Base-by-base conservation (phyloP, 1,140 invertebrate species). In the Wiebesia pumilae region DNA sequence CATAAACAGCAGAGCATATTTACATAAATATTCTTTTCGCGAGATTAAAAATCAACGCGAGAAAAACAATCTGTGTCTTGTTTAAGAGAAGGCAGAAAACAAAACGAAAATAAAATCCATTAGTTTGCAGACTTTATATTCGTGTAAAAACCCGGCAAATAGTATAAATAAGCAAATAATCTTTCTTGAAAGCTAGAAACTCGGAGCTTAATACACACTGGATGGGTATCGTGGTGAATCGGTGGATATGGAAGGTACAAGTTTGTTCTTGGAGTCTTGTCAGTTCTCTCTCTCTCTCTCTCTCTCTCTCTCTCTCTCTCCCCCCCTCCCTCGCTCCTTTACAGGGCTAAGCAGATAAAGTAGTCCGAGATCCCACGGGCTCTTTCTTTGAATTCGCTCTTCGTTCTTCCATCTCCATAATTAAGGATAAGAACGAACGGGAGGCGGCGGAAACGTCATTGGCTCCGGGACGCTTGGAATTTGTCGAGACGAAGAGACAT, bases 401-500 rank as follows among this genome's bases (percentile, higher is more conserved):
- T 12, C 38, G 30, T 30, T 85, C 84, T 65, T 80, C 77, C 83
- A 71, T 80, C 62, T 86, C 84, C 84, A 86, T 86, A 86, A 86
- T 86, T 86, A 86, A 86, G 79, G 84, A 85, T 85, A 80, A 85
- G 62, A 51, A 47, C 27, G 58, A 27, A 27, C 14, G 83, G 43
- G 24, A 40, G 79, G 12, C 58, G 38, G 38, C 10, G 58, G 24
- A 62, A 27, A 62, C 58, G 58, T 62, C 58, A 62, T 62, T 62
- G 58, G 58, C 21, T 62, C 58, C 24, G 24, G 27, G 58, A 62
- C 3, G 24, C 1, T 62, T 62, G 24, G 58, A 62, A 62, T 62
- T 62, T 62, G 58, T 62, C 58, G 58, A 62, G 58, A 27, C 58
- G 58, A 24, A 62, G 54, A 58, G 58, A 62, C 10, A 47, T 65